Conservation (phyloP, 2,888 invertebrate species). For the Mesorhabditis spiculigera region DNA sequence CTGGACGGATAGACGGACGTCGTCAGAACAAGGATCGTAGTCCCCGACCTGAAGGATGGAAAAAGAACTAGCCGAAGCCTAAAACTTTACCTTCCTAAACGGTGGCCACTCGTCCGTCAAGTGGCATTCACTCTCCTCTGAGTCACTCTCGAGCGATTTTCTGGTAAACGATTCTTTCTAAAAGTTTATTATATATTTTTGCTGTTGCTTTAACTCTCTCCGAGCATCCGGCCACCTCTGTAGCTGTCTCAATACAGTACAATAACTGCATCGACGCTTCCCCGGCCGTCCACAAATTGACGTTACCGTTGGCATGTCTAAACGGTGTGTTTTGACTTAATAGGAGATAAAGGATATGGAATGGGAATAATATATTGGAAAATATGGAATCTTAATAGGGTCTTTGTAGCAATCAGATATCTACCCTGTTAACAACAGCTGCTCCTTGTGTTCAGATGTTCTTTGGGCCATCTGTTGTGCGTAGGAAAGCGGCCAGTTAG, state of each 20-base stretch:
- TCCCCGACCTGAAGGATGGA: not conserved
- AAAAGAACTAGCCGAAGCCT: not conserved
- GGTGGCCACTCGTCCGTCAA: not conserved
- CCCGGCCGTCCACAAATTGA: not conserved
- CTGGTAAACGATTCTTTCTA: not conserved
- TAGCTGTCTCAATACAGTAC: not conserved
- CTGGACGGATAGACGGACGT: not conserved
- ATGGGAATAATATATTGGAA: too few species aligned
- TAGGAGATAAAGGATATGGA: too few species aligned
- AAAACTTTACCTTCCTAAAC: not conserved
- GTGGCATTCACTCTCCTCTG: not conserved
- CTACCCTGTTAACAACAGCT: constrained; percentile 4
- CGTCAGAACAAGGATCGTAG: constrained; percentile 6
- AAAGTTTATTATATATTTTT: not conserved
- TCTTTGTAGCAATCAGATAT: not conserved
- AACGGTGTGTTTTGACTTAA: not conserved
- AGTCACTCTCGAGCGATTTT: constrained; percentile 1
- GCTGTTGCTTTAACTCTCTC: not conserved
- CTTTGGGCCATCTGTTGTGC: not conserved
- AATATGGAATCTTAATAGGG: not conserved
- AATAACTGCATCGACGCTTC: constrained; percentile 1
- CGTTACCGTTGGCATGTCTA: not conserved
- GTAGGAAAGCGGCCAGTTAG: constrained; percentile 1
- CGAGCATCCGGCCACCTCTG: constrained; percentile 5
- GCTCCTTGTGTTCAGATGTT: not conserved